phyloP scores from a whole-genome alignment of 2,797 vertebrate species.

The Moxostoma hubbsi region DNA sequence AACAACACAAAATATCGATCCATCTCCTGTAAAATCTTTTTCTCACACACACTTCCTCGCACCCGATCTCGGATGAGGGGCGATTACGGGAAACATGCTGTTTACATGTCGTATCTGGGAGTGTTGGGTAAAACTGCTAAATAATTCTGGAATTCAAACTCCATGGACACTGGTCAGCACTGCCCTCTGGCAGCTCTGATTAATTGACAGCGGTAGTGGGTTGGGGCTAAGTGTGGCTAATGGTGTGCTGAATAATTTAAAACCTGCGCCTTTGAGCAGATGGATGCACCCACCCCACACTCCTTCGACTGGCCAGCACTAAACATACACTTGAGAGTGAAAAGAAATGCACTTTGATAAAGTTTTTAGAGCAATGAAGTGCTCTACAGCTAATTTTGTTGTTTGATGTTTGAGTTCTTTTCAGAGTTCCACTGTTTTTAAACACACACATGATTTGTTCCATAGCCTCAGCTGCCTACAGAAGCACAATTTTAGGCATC shows the following conservation, averaged over 20 bases:
- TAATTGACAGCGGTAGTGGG: constrained; percentile 76
- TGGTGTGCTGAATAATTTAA: constrained; percentile 85
- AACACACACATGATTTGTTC: too few relatives aligned
- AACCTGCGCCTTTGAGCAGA: constrained; percentile 55
- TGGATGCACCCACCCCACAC: constrained; percentile 40
- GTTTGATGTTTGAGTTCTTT: neutral
- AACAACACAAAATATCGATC: constrained; percentile 9
- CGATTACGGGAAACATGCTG: constrained; percentile 72
- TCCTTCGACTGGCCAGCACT: constrained; percentile 8
- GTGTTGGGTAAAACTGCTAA: constrained; percentile 73
- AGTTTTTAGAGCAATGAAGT: constrained; percentile 1
- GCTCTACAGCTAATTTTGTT: neutral
- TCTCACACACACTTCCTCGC: constrained; percentile 25
- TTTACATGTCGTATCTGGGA: constrained; percentile 62
- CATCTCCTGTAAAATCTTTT: constrained; percentile 8
- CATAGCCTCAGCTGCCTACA: too few relatives aligned
- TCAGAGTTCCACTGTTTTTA: too few relatives aligned
- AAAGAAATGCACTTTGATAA: constrained; percentile 7
- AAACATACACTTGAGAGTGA: constrained; percentile 36
- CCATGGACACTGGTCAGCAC: constrained; percentile 32
- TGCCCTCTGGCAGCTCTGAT: constrained; percentile 74
- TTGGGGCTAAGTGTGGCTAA: constrained; percentile 82
- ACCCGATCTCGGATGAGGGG: constrained; percentile 63
- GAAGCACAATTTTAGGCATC: too few relatives aligned
- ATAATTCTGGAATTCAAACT: constrained; percentile 69